Base-by-base conservation (phyloP, 2,113 vertebrate genomes). In the Falco punctatus region DNA sequence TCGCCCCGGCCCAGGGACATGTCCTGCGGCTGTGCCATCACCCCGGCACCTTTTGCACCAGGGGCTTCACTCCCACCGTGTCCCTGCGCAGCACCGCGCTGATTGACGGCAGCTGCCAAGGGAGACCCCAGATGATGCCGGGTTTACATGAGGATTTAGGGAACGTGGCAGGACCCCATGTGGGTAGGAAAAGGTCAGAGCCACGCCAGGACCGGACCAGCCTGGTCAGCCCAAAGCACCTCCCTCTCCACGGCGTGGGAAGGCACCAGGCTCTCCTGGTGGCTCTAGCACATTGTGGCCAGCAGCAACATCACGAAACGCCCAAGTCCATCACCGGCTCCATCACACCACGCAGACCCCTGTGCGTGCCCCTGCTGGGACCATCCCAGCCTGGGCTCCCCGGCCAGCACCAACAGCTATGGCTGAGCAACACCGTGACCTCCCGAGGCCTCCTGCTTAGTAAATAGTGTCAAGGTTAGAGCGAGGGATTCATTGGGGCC, bases 391-490 rank as follows among this genome's bases (percentile, higher is more conserved):
- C 27, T 0, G 0, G 46, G 59, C 10, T 88, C 74, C 77, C n/a
- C 3, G 0, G 16, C 52, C 92, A 81, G 92, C 80, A 69, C 61
- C 87, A 83, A 30, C 38, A 24, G 33, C 0, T 0, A 91, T 84
- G 95, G 70, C 81, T 89, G 66, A 85, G 84, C 80, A 89, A 11
- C 91, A 77, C 94, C 59, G 5, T 96, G 97, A 97, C 92, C 88
- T 95, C 59, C 96, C 8, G 18, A 94, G 94, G 92, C 94, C 94
- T 97, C 94, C 92, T 75, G 84, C 88, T 94, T 7, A 13, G 93
- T 78, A 97, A 97, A 97, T 93, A 97, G 97, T 97, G 95, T 97
- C 97, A 98, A 98, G 96, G 98, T 95, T 96, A 98, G 96, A 97
- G 88, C n/a, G 46, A 96, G 57, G 86, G 79, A 95, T 97, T 97